Evolutionary conservation across 2,113 vertebrate species (phyloP), one percentile per base, ranked within the genome.

Genomic region (Ardeotis arabs): DNA sequence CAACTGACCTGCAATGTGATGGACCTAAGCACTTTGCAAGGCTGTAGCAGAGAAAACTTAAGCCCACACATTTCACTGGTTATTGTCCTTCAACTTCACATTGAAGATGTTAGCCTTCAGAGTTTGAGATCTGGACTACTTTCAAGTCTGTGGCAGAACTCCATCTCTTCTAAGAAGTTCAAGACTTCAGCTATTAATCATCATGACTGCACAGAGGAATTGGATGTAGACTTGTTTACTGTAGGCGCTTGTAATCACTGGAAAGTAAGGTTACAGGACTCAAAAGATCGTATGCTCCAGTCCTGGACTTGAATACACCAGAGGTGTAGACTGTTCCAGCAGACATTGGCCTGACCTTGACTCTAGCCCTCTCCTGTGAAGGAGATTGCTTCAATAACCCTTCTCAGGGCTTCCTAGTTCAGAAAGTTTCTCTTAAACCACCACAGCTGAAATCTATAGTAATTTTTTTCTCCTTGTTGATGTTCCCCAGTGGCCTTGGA

Each of bases 51-150:
- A 77, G 41, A 69, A 74, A 67, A 77, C 7, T 31, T 41, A n/a
- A 55, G 35, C 16, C 33, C 33, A 7, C 0, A 0, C 33, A 67
- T 62, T 53, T 49, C 45, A 37, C 60, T 39, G 39, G 14, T 49
- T 49, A 9, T 69, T 55, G 62, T 50, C 39, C n/a, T 52, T 75
- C 62, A 62, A 5, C 33, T 79, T 64, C 62, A 27, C 14, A 22
- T 1, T 27, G 4, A 83, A 73, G 35, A 33, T 25, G 19, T 9
- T 75, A 15, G 19, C 8, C 75, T 52, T 67, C 53, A 33, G 37
- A 49, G 18, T 55, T 41, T 41, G 50, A 80, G 22, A 77, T 66
- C 14, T 60, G 47, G 13, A 33, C 75, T 56, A 4, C 33, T 80
- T 72, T 85, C 50, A 74, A 29, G n/a, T 10, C 45, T 2, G 1